These are phyloP conservation scores for Drosophila stalkeri DNA, from an alignment of 2,888 invertebrate genomes.

Conservation along the genomic window DNA sequence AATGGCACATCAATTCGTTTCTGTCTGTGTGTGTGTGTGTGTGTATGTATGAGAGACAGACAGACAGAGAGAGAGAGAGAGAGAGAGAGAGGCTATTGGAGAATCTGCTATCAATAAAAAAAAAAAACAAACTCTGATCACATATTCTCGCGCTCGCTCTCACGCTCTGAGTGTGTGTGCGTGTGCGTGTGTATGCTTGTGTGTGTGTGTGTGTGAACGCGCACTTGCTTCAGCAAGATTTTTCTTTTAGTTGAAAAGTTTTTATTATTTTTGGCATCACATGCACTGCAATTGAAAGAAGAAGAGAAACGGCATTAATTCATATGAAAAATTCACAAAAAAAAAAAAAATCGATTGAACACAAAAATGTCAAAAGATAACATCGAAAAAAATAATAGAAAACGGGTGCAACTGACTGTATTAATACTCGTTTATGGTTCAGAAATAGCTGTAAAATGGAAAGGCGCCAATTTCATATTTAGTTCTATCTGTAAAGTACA, in stretches of 20 bases:
- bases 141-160: slow-evolving; percentile 42
- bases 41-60: too few species aligned
- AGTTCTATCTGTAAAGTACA: too few species aligned
- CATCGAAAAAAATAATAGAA: background rate
- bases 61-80: slow-evolving; percentile 1
- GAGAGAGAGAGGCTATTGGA: slow-evolving; percentile 23
- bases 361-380: slow-evolving; percentile 7
- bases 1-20: slow-evolving; percentile 74
- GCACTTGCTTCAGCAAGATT: slow-evolving; percentile 18
- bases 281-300: slow-evolving; percentile 58
- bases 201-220: slow-evolving; percentile 13
- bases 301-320: slow-evolving; percentile 14
- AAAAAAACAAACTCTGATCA: slow-evolving; percentile 32
- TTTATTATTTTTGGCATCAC: slow-evolving; percentile 61
- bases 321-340: slow-evolving; percentile 23
- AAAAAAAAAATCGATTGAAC: slow-evolving; percentile 8
- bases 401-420: background rate
- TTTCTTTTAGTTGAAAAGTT: slow-evolving; percentile 33
- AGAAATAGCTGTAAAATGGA: background rate
- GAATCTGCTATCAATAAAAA: slow-evolving; percentile 39
- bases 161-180: slow-evolving; percentile 17
- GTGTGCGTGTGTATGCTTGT: slow-evolving; percentile 3
- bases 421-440: background rate
- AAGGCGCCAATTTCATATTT: background rate
- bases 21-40: background rate